Conservation (phyloP, 2,888 invertebrate species). For the Autographa pulchrina region DNA sequence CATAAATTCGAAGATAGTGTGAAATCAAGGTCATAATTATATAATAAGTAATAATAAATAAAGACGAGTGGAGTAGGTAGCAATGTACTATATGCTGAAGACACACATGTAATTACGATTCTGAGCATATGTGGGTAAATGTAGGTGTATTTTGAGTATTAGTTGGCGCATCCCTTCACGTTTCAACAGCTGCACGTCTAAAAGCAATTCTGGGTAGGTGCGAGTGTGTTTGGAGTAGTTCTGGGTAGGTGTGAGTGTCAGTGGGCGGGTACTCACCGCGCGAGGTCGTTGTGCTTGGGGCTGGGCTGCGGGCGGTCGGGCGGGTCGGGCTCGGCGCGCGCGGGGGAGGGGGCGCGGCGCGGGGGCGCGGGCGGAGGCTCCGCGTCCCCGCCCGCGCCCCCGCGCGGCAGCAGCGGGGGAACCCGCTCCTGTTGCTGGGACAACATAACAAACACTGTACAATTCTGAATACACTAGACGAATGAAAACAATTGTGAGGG, state of each 20-base stretch:
- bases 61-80: too few species aligned
- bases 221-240: not conserved
- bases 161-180: too few species aligned
- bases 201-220: too few species aligned
- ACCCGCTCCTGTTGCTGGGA: constrained; percentile 68
- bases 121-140: too few species aligned
- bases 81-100: too few species aligned
- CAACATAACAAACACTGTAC: not conserved
- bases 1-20: not conserved
- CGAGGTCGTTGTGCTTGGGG: constrained; percentile 76
- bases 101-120: too few species aligned
- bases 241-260: constrained; percentile 15
- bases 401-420: constrained; percentile 78
- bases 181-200: too few species aligned
- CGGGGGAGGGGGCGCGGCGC: constrained; percentile 54
- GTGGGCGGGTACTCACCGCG: constrained; percentile 65
- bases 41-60: not conserved
- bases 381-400: constrained; percentile 56
- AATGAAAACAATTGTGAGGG: too few species aligned
- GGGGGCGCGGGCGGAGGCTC: constrained; percentile 76
- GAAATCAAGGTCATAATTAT: not conserved
- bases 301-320: constrained; percentile 79
- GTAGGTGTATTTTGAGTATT: too few species aligned
- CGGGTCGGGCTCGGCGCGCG: constrained; percentile 66
- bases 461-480: too few species aligned